Evolutionary conservation across 2,888 invertebrate genomes (phyloP).

Genomic region (Halocaridina rubra): DNA sequence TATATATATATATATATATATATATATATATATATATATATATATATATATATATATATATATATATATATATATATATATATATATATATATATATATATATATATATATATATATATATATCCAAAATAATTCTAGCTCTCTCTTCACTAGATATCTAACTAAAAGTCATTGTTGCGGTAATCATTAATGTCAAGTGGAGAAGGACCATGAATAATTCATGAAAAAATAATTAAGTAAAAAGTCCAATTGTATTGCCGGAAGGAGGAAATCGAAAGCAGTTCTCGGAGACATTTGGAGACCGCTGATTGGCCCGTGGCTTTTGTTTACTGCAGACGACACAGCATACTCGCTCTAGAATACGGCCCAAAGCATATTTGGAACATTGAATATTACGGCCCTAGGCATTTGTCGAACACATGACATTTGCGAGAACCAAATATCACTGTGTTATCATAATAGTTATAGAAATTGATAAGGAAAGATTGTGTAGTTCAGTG

Average conservation of each 20-base stretch:
- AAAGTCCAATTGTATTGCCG: background rate
- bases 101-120: background rate
- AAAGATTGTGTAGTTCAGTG: too few relatives aligned
- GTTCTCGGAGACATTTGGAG: background rate
- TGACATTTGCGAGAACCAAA: too few relatives aligned
- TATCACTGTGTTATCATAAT: too few relatives aligned
- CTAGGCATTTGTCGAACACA: too few relatives aligned
- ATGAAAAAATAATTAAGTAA: background rate
- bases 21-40: background rate
- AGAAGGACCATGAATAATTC: too few relatives aligned
- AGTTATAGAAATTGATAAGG: too few relatives aligned
- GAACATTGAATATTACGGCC: too few relatives aligned
- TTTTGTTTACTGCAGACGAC: slow-evolving; percentile 24
- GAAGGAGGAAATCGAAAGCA: background rate
- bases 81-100: background rate
- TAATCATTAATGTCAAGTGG: too few relatives aligned
- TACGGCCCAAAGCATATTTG: background rate
- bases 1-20: background rate
- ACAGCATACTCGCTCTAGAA: background rate
- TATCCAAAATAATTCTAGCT: too few relatives aligned
- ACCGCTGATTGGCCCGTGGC: background rate
- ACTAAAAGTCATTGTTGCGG: too few relatives aligned
- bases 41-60: background rate
- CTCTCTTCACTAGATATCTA: too few relatives aligned
- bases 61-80: background rate